Evolutionary conservation across 2,797 vertebrate genomes (phyloP), one percentile per base, ranked within the genome.

Genomic region (Rhynchotus rufescens): DNA sequence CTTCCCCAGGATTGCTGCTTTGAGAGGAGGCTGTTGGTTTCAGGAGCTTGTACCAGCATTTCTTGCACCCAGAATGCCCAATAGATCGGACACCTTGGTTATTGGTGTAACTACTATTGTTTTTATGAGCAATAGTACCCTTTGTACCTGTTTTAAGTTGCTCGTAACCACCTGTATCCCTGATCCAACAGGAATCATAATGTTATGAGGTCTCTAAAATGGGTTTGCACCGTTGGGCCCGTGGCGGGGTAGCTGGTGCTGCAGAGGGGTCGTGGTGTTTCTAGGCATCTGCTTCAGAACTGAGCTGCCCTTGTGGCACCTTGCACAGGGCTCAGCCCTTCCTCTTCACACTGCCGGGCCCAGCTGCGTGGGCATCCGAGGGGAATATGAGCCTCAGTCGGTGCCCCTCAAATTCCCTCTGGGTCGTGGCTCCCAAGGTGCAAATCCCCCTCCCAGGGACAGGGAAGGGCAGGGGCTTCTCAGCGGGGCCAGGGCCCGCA

Each of bases 401-500:
- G 64, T 10, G 7, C 71, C 76, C 52, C 22, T 81, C 77, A 73
- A 86, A 96, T 87, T 94, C 94, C 88, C 86, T 25, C 80, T 68
- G 51, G 77, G 32, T 71, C 59, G 82, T 0, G 6, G 61, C 67
- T 89, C 67, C 69, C 69, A 71, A 90, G 67, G 71, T 17, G 57
- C 77, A 91, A 7, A 38, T 34, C 47, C 0, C 2, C 45, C 68
- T 75, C 44, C 16, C 13, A 36, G 80, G 59, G 81, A 80, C 92
- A 82, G 73, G 23, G 62, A 83, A 87, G 90, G 59, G 73, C 79
- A 90, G 65, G 74, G 52, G 15, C 74, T 79, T 36, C 57, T 82
- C 75, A 84, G 75, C 7, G 20, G 36, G 17, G 26, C 5, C 6
- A 4, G 44, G 60, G 45, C 32, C 81, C 25, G 72, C 1, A 1